These are phyloP conservation scores for Megathymus violae DNA, from an alignment of 1,140 invertebrate species.

Conservation along the genomic window DNA sequence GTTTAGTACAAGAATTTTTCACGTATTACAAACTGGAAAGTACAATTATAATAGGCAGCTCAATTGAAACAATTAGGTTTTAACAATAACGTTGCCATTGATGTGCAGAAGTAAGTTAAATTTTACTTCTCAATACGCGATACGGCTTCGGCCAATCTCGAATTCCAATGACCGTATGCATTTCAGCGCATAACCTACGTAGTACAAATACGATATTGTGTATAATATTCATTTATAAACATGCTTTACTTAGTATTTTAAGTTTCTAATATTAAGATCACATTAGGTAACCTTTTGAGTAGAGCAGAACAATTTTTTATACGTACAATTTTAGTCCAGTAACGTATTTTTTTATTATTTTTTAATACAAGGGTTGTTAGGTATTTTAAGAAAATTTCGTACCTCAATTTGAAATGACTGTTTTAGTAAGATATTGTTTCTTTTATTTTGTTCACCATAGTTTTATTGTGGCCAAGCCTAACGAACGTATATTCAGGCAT, in stretches of 20 bases:
- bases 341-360: slow-evolving; percentile 54
- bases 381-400: slow-evolving; percentile 63
- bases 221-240: slow-evolving; percentile 72
- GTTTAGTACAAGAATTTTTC: slow-evolving; percentile 12
- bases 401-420: slow-evolving; percentile 68
- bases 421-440: slow-evolving; percentile 40
- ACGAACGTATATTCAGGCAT: slow-evolving; percentile 14
- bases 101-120: slow-evolving; percentile 46
- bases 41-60: slow-evolving; percentile 43
- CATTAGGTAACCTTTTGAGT: slow-evolving; percentile 44
- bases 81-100: slow-evolving; percentile 51
- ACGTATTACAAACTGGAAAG: slow-evolving; percentile 30
- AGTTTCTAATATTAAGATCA: slow-evolving; percentile 60
- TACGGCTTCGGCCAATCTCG: not conserved
- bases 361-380: slow-evolving; percentile 66
- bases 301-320: slow-evolving; percentile 54
- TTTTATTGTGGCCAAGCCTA: slow-evolving; percentile 32
- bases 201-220: slow-evolving; percentile 79
- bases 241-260: slow-evolving; percentile 77
- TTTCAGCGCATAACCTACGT: slow-evolving; percentile 69
- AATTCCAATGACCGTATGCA: slow-evolving; percentile 20
- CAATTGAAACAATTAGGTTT: slow-evolving; percentile 44
- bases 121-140: slow-evolving; percentile 32
- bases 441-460: slow-evolving; percentile 33
- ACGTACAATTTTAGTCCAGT: slow-evolving; percentile 62